These are phyloP conservation scores for Callospermophilus lateralis DNA, from an alignment of 2,113 vertebrate genomes.

Conservation along the genomic window DNA sequence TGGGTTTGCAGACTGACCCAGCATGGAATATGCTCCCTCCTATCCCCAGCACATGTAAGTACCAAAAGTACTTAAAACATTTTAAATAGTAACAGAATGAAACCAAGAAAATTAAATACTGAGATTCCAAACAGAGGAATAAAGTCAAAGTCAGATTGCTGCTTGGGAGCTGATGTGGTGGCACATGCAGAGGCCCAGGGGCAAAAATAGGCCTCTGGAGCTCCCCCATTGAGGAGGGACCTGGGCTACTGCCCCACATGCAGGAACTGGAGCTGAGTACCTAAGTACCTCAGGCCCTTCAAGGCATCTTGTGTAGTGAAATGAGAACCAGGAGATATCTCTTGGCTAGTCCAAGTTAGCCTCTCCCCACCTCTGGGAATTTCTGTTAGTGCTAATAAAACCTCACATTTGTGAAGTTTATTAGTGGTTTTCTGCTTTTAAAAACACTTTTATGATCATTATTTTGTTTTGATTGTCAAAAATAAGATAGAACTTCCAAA, in stretches of 20 bases:
- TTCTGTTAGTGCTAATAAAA: background rate
- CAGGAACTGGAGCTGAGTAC: background rate
- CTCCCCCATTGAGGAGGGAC: accelerated
- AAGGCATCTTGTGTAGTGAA: background rate
- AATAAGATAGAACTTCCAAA: background rate
- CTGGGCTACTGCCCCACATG: accelerated
- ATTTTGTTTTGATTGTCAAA: conserved; percentile 52
- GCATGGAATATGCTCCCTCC: background rate
- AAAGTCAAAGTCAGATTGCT: background rate
- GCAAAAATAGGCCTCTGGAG: background rate
- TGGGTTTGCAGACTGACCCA: background rate
- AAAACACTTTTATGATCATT: conserved; percentile 24
- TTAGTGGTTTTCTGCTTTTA: conserved; percentile 31
- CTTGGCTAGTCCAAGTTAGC: background rate
- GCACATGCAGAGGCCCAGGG: accelerated
- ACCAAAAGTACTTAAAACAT: conserved; percentile 18
- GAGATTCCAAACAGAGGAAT: background rate
- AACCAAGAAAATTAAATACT: conserved; percentile 27
- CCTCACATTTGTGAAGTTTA: background rate
- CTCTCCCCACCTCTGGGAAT: background rate
- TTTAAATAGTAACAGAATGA: conserved; percentile 31
- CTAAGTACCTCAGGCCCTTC: background rate
- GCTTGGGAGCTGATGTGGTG: background rate
- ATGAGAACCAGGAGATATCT: background rate
- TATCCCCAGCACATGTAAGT: background rate